phyloP scores from a whole-genome alignment of 2,888 invertebrate genomes.

The Atherix ibis region DNA sequence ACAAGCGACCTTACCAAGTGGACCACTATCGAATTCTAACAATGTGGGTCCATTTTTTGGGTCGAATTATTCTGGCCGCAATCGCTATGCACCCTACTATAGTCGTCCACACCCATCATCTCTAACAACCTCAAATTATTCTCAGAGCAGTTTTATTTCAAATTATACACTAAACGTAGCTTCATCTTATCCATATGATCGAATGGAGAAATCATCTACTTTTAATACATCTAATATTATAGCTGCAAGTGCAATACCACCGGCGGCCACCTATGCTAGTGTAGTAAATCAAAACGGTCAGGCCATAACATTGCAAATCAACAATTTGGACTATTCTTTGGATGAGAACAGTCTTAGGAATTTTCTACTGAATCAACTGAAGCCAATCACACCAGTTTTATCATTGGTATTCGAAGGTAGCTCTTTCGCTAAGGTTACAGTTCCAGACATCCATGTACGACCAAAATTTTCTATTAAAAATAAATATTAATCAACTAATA shows the following conservation, averaged over 20 bases:
- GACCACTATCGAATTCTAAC: no score
- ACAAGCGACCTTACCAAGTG: no score
- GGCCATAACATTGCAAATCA: conserved; percentile 27
- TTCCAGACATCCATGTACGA: conserved; percentile 29
- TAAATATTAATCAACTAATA: not conserved
- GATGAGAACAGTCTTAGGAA: conserved; percentile 27
- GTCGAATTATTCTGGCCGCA: no score
- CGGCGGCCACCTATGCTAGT: not conserved
- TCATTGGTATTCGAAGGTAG: conserved; percentile 29
- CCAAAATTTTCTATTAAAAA: not conserved
- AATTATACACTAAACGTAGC: no score
- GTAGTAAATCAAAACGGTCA: conserved; percentile 7
- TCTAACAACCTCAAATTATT: no score
- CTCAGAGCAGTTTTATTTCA: no score
- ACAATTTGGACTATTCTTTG: conserved; percentile 31
- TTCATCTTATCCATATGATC: no score
- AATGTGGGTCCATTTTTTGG: no score
- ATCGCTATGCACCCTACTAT: conserved; percentile 29
- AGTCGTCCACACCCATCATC: conserved; percentile 14
- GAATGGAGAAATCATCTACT: not conserved
- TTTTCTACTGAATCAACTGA: conserved; percentile 27
- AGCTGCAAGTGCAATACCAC: conserved; percentile 9
- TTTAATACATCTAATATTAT: conserved; percentile 14
- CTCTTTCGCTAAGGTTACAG: conserved; percentile 31
- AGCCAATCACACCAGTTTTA: conserved; percentile 31